phyloP scores from a whole-genome alignment of 2,888 invertebrate genomes.

The Diarsia mendica region DNA sequence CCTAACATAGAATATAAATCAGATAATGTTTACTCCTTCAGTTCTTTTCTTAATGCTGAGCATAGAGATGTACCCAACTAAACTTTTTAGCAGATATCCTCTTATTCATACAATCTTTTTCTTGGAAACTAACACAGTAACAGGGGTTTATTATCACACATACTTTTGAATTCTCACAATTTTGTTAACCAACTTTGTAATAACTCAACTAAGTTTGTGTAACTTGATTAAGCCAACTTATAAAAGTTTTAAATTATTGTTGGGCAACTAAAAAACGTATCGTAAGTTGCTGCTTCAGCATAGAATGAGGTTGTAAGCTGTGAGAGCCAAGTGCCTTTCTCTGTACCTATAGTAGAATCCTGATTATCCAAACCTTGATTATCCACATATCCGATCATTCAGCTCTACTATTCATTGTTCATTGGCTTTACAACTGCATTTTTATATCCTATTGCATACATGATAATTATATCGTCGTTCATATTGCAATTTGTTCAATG shows the following conservation, averaged over 20 bases:
- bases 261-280: conserved; percentile 29
- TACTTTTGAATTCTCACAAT: neutral
- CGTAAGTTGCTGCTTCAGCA: conserved; percentile 5
- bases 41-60: neutral
- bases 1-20: too few species aligned
- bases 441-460: too few species aligned
- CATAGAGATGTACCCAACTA: neutral
- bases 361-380: too few species aligned
- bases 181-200: too few species aligned
- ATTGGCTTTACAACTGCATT: too few species aligned
- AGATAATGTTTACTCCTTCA: neutral
- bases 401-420: too few species aligned
- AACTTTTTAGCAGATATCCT: neutral
- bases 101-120: neutral
- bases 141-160: neutral
- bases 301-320: conserved; percentile 17
- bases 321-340: neutral
- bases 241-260: conserved; percentile 1
- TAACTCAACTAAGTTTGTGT: too few species aligned
- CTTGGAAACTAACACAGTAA: neutral
- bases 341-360: too few species aligned
- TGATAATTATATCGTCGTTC: too few species aligned
- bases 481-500: too few species aligned
- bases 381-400: too few species aligned
- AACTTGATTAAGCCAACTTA: neutral